phyloP scores from a whole-genome alignment of 2,113 vertebrate species.

The Synchiropus splendidus region DNA sequence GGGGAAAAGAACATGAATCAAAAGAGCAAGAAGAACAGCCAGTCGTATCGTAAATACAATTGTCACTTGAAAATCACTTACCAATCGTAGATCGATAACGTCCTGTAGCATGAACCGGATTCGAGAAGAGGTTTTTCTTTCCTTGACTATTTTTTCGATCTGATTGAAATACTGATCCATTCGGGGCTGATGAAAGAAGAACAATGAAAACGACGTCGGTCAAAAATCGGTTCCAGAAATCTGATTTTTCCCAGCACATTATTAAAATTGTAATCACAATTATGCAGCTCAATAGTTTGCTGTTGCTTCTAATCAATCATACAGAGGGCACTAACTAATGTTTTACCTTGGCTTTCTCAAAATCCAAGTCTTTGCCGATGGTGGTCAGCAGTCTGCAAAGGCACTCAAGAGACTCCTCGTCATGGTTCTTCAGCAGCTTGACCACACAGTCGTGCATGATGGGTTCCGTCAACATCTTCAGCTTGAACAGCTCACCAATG shows the following conservation, averaged over 20 bases:
- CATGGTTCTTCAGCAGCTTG: constrained; percentile 94
- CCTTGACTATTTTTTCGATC: constrained; percentile 98
- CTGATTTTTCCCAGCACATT: no score
- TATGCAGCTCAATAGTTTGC: no score
- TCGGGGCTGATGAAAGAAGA: constrained; percentile 71
- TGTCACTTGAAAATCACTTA: constrained; percentile 66
- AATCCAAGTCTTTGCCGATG: constrained; percentile 96
- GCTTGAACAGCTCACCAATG: constrained; percentile 95
- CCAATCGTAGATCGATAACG: constrained; percentile 89
- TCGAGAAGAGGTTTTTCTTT: constrained; percentile 92
- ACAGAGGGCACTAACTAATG: no score
- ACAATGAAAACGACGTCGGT: background rate
- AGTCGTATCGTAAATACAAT: no score
- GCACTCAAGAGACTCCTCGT: constrained; percentile 91
- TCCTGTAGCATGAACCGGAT: constrained; percentile 98
- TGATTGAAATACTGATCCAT: constrained; percentile 99
- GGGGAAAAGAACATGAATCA: no score
- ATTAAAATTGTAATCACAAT: no score
- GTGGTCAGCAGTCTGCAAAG: constrained; percentile 92
- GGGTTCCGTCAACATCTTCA: constrained; percentile 95
- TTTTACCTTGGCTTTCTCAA: constrained; percentile 98
- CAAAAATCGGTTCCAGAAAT: no score
- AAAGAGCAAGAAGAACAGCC: no score
- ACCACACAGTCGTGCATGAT: constrained; percentile 99
- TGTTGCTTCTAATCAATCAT: no score